Base-by-base conservation (phyloP, 2,113 vertebrate species). In the Nerophis ophidion region DNA sequence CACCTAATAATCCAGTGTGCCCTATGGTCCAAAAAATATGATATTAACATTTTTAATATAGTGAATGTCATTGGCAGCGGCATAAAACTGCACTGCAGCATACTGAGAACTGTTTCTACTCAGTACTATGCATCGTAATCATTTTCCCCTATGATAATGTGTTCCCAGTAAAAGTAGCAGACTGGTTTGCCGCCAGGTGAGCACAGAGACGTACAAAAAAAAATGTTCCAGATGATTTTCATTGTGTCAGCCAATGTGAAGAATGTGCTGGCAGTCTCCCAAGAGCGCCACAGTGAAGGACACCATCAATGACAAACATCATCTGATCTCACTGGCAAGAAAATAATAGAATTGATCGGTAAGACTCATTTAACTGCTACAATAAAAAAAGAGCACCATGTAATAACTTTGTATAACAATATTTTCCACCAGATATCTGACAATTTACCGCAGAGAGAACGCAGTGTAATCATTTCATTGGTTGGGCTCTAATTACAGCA, bases 251-350 rank as follows among this genome's bases (percentile, higher is more conserved):
- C 75, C 70, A 81, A 68, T 77, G 63, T 60, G 46, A 70, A 61
- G 45, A 63, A 42, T 26, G 57, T 67, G 59, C 60, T 45, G 60
- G 36, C 47, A 38, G 2, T 57, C 57, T 72, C 79, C 75, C 80
- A 45, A 65, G 71, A 81, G 79, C 66, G 54, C n/a, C 8, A 10
- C 54, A 34, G 53, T 71, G 76, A 86, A 84, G 81, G 84, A 84
- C 81, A 70, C 65, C 10, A 54, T 8, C 5, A 8, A 45, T 50
- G 6, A 56, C 11, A 61, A 49, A 47, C 35, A 45, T 68, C 0
- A 51, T 17, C 38, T 51, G 7, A 60, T 8, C 26, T 50, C 10
- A 0, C 19, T 46, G 51, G 40, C 36, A 68, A 56, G 49, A 51
- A 34, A 40, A 58, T 33, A 49, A 48, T 8, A 40, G 16, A 56